Conservation (phyloP, 2,888 invertebrate genomes). For the Napeogenes sylphis region DNA sequence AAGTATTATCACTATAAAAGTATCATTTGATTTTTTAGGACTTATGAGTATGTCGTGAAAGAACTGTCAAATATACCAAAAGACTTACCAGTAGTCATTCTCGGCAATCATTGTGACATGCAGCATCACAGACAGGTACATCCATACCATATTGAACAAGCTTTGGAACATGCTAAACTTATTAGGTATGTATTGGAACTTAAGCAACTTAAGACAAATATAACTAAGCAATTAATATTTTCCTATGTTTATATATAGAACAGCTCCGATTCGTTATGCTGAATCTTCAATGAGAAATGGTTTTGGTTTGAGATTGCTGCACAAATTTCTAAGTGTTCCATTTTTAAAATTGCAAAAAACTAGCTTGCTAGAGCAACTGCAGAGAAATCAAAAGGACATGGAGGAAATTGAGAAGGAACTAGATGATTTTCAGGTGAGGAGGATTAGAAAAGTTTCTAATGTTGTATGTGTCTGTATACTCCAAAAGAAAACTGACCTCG, state of each 20-base stretch:
- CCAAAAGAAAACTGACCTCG: not conserved
- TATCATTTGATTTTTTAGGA: slow-evolving; percentile 74
- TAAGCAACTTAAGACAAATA: not conserved
- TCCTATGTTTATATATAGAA: slow-evolving; percentile 50
- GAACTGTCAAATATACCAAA: slow-evolving; percentile 89
- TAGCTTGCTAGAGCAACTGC: slow-evolving; percentile 88
- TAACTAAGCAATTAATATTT: not conserved
- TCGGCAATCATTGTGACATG: slow-evolving; percentile 98
- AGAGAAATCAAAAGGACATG: slow-evolving; percentile 89
- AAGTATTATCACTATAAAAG: not conserved
- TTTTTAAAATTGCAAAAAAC: slow-evolving; percentile 93
- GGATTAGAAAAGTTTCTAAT: not conserved
- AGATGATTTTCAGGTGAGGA: slow-evolving; percentile 81
- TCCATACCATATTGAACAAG: slow-evolving; percentile 68
- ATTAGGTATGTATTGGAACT: slow-evolving; percentile 48
- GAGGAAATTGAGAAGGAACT: slow-evolving; percentile 85
- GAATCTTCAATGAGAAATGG: slow-evolving; percentile 97
- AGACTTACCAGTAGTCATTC: slow-evolving; percentile 89
- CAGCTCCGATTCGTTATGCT: slow-evolving; percentile 87
- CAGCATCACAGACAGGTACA: slow-evolving; percentile 94
- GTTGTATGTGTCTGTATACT: not conserved
- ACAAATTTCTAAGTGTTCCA: slow-evolving; percentile 96
- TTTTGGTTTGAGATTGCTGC: slow-evolving; percentile 93
- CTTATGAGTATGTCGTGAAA: slow-evolving; percentile 94
- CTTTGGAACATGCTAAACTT: slow-evolving; percentile 60